Base-by-base conservation (phyloP, 2,113 vertebrate genomes). In the Heptranchias perlo region DNA sequence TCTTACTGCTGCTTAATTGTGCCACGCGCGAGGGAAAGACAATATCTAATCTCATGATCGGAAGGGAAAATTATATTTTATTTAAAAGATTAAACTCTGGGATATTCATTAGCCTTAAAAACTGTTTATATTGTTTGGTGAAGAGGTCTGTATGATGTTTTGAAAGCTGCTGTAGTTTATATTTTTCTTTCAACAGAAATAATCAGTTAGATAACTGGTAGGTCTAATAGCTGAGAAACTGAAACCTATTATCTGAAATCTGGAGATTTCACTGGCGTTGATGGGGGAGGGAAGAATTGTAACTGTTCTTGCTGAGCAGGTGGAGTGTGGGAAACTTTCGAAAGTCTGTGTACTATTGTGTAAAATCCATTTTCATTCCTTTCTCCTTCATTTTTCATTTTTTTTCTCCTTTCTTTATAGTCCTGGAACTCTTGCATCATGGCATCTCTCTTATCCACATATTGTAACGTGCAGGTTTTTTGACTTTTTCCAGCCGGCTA, bases 291-390 rank as follows among this genome's bases (percentile, higher is more conserved):
- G 54, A 35, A 21, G 89, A 54, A 64, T 82, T 82, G 5, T 47
- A 82, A 44, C 18, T 4, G n/a, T 47, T 82, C 39, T 82, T 82
- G 78, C 39, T 44, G n/a, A 93, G 89, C 58, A 21, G 35, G 58
- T 93, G 89, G 89, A 93, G n/a, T 62, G 5, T 93, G 89, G 58
- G 89, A 93, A 93, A 93, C 16, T 93, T 93, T 64, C 21, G 35
- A 62, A 62, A 92, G 54, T 58, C 89, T 28, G 4, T 92, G 8
- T 35, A 58, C 49, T 35, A 18, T 93, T 64, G 58, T 93, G 89
- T 39, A 64, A 44, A 64, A 93, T 64, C 58, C 35, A 93, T 62
- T 93, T 62, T 93, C 89, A 64, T 62, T 62, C 89, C 4, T 93
- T n/a, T 93, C 58, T 62, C 54, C 49, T 62, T 92, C 61, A 93